Conservation (phyloP, 2,888 invertebrate genomes). For the Perithous albicinctus region DNA sequence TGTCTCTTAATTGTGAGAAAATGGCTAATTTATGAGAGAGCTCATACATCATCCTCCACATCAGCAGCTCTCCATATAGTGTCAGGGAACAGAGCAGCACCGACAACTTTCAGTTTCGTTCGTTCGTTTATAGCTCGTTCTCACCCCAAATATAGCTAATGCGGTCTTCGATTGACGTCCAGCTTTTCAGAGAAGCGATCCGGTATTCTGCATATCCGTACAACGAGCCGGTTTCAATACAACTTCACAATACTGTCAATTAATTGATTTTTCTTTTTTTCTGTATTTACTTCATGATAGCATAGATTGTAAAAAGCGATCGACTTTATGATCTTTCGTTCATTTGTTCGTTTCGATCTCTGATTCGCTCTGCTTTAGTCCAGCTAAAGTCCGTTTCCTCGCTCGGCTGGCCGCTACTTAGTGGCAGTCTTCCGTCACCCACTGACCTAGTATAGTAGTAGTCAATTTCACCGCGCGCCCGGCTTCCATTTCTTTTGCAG, state of each 20-base stretch:
- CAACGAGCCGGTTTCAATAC: conserved; percentile 11
- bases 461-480: conserved; percentile 76
- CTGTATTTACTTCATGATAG: too few species aligned
- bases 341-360: not conserved
- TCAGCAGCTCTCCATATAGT: not conserved
- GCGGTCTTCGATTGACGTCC: not conserved
- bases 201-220: conserved; percentile 16
- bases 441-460: conserved; percentile 77
- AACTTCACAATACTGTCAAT: not conserved
- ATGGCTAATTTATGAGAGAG: not conserved
- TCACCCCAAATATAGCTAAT: conserved; percentile 12
- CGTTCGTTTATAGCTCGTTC: conserved; percentile 30
- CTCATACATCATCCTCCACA: not conserved
- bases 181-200: conserved; percentile 22
- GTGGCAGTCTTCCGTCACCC: conserved; percentile 74
- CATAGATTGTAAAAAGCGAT: not conserved
- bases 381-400: not conserved
- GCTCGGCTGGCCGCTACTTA: conserved; percentile 9
- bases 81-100: not conserved
- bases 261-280: not conserved
- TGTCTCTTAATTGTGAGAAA: not conserved
- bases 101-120: conserved; percentile 21
- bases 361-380: not conserved
- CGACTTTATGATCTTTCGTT: not conserved
- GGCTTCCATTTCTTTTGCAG: conserved; percentile 46